These are phyloP conservation scores for Chiridota heheva DNA, from an alignment of 35 echinoderm and acorn worm species.

Conservation along the genomic window DNA sequence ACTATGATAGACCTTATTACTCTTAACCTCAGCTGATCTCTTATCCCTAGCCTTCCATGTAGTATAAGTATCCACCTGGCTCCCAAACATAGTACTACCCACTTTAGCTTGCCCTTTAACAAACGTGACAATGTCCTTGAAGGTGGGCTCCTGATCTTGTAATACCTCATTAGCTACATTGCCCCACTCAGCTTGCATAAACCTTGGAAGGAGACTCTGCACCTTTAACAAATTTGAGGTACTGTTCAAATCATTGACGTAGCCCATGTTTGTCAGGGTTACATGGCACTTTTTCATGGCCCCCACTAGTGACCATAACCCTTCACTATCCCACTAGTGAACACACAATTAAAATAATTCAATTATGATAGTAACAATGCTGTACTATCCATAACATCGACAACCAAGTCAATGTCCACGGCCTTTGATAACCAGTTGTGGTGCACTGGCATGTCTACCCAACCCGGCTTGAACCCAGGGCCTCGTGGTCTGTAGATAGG, in stretches of 20 bases:
- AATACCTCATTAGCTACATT: slow-evolving; percentile 15
- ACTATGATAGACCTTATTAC: neutral
- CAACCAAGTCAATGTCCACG: no score
- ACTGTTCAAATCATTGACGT: slow-evolving; percentile 19
- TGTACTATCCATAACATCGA: no score
- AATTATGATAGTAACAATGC: no score
- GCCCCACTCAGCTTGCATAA: slow-evolving; percentile 25
- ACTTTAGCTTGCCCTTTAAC: slow-evolving; percentile 22
- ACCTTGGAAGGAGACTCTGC: neutral
- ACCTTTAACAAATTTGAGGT: slow-evolving; percentile 13
- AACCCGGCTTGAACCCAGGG: no score
- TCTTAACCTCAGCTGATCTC: neutral
- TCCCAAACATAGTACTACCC: slow-evolving; percentile 1
- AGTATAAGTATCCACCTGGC: neutral
- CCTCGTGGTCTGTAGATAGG: no score
- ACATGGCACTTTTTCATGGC: slow-evolving; percentile 22
- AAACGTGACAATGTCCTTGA: slow-evolving; percentile 20
- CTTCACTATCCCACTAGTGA: no score
- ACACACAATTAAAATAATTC: no score
- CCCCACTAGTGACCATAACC: neutral
- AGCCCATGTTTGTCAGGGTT: slow-evolving; percentile 25
- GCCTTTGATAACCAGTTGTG: no score
- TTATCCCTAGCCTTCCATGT: neutral
- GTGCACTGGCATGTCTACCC: no score
- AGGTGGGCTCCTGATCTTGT: neutral